Evolutionary conservation across 2,113 vertebrate genomes (phyloP).

Genomic region (Mus spicilegus): DNA sequence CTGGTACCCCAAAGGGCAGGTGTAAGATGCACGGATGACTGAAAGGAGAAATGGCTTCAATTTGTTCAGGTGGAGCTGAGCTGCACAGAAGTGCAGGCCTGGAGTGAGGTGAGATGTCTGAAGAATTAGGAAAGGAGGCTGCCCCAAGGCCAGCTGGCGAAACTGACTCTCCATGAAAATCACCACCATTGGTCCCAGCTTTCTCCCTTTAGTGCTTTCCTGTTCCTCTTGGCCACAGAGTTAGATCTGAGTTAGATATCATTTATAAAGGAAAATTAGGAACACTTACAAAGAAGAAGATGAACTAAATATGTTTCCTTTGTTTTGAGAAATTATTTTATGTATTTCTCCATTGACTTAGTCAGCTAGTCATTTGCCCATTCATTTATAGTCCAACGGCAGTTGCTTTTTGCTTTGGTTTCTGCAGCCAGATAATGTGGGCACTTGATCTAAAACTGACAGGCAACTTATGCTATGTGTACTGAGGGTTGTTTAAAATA

Average conservation of each 20-base stretch:
- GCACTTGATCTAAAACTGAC: constrained; percentile 8
- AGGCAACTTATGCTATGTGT: too few species aligned
- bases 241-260: not conserved
- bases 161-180: not conserved
- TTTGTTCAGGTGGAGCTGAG: not conserved
- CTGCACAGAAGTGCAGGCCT: not conserved
- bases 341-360: not conserved
- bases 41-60: constrained; percentile 4
- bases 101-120: not conserved
- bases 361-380: not conserved
- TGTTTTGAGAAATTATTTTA: not conserved
- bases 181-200: not conserved
- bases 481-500: not conserved
- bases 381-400: not conserved
- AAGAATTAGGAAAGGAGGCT: not conserved
- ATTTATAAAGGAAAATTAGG: not conserved
- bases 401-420: not conserved
- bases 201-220: not conserved
- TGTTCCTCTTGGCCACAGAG: not conserved
- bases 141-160: not conserved
- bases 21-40: not conserved
- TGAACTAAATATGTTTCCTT: not conserved
- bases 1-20: not conserved
- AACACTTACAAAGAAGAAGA: not conserved
- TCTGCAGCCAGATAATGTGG: not conserved